Base-by-base conservation (phyloP, 2,113 vertebrate genomes). In the Ptyas mucosa region DNA sequence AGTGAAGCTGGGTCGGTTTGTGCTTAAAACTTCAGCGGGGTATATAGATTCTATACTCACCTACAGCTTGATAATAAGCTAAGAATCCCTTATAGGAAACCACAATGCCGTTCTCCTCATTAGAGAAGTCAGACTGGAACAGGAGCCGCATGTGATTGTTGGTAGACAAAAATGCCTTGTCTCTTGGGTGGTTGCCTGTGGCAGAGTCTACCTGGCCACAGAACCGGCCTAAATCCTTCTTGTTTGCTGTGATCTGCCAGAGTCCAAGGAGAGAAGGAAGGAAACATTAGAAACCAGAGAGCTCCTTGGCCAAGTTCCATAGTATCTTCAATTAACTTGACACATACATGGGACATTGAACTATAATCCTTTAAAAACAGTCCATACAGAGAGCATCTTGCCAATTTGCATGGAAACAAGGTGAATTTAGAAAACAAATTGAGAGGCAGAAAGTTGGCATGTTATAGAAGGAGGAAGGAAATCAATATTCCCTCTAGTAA, bases 31-130 rank as follows among this genome's bases (percentile, higher is more conserved):
- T 93, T 91, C 88, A 85, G 54, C 57, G 12, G 52, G 69, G 34
- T 0, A 3, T 88, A 1, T 88, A 20, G 23, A 11, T 55, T 57
- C 34, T 2, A 51, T 93, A 96, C 97, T 97, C 95, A 99, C 99
- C 99, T 90, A 98, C 97, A 6, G 99, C 99, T 95, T 97, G 98
- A 94, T 99, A 99, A 89, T 98, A 98, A 0, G 98, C 98, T 46
- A 97, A 97, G 96, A 99, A 99, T 93, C 99, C 99, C 88, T 93
- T 97, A 91, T 98, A 98, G 92, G 96, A 97, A 94, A 98, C 93
- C 55, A 95, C 2, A 14, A 95, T 96, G 88, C 98, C 98, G 0
- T 98, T 97, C 69, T 98, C 98, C 14, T 98, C 98, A 4, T 99
- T 99, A 96, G 97, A 98, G 90, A 98, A 97, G 87, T 99, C 98